phyloP scores from a whole-genome alignment of 2,113 vertebrate genomes.

The Pelvicachromis taeniatus region DNA sequence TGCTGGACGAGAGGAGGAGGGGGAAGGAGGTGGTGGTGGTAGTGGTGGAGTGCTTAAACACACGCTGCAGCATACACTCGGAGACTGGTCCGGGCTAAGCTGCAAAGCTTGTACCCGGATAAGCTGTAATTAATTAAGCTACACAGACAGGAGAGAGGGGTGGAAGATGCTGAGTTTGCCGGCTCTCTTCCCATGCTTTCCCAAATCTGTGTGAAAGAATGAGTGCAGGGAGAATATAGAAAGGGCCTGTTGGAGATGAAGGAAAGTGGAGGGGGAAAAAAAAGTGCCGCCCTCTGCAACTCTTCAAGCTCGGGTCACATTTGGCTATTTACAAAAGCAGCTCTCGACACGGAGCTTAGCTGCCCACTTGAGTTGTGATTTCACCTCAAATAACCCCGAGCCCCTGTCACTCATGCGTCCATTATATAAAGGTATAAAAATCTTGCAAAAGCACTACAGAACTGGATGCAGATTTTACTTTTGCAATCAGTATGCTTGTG shows the following conservation, averaged over 20 bases:
- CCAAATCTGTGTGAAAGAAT: slow-evolving; percentile 54
- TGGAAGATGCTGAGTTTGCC: slow-evolving; percentile 72
- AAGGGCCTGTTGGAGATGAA: background rate
- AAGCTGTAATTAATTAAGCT: slow-evolving; percentile 75
- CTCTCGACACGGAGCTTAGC: slow-evolving; percentile 22
- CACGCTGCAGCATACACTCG: slow-evolving; percentile 47
- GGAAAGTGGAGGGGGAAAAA: background rate
- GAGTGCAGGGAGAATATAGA: slow-evolving; percentile 41
- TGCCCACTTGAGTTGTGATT: slow-evolving; percentile 20
- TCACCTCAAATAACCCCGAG: slow-evolving; percentile 39
- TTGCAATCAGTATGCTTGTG: background rate
- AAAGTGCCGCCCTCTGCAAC: slow-evolving; percentile 56
- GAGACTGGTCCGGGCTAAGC: slow-evolving; percentile 58
- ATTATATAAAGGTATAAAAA: slow-evolving; percentile 5
- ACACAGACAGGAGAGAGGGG: slow-evolving; percentile 48
- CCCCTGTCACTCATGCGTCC: background rate
- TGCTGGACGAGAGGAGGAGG: background rate
- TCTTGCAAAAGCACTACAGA: background rate
- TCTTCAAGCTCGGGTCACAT: slow-evolving; percentile 36
- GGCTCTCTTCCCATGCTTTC: slow-evolving; percentile 15
- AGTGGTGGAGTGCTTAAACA: slow-evolving; percentile 1
- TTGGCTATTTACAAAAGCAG: slow-evolving; percentile 52
- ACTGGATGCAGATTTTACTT: background rate
- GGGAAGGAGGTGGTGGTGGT: background rate
- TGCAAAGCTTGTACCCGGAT: slow-evolving; percentile 66